Percentiles rank a stretch among this genome's conserved stretches.
Conservation (phyloP, 1,140 invertebrate genomes). For the Bathynomus jamesi region DNA sequence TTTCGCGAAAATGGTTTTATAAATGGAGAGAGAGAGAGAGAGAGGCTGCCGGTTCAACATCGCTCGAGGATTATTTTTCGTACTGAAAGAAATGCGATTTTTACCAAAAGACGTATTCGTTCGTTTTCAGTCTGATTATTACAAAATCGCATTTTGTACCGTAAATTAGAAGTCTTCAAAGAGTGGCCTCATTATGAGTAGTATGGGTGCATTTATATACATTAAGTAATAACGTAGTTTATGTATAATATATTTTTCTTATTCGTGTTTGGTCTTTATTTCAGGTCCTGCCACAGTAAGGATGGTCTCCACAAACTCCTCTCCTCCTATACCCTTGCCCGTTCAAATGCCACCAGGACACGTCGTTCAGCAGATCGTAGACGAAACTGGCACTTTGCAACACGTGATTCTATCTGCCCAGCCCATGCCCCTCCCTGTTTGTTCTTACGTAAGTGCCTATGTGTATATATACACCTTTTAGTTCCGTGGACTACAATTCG, state of each 20-base stretch:
- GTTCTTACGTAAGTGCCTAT: conserved; percentile 38
- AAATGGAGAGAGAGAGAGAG: no score
- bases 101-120: no score
- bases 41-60: no score
- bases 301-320: conserved; percentile 71
- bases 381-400: conserved; percentile 73
- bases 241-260: background rate
- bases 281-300: conserved; percentile 66
- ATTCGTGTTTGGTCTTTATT: conserved; percentile 29
- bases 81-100: no score
- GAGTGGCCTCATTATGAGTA: background rate
- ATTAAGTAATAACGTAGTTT: background rate
- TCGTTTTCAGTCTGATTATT: no score
- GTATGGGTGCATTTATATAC: background rate
- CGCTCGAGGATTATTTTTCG: no score
- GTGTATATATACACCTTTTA: no score
- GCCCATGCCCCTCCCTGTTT: conserved; percentile 48
- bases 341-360: conserved; percentile 82
- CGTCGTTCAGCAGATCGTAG: conserved; percentile 80
- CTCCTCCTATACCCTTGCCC: conserved; percentile 68
- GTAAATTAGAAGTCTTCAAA: no score
- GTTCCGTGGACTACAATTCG: no score
- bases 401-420: conserved; percentile 75
- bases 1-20: no score
- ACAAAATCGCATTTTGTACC: no score